Base-by-base conservation (phyloP, 2,113 vertebrate species). In the Cyprinodon tularosa region DNA sequence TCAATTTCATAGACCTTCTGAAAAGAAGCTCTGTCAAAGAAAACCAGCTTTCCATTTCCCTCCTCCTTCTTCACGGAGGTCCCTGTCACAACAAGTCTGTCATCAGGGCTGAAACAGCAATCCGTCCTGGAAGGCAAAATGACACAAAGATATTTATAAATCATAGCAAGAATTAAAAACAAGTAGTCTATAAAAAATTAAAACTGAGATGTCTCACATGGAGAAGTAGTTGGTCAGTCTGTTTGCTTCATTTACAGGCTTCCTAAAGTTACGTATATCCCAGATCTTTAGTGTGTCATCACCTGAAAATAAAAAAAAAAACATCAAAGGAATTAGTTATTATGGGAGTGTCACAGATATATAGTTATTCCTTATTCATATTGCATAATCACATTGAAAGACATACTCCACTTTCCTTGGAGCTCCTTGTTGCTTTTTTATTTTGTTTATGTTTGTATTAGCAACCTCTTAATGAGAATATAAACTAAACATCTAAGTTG, bases 91-190 rank as follows among this genome's bases (percentile, higher is more conserved):
- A 99, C 61, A 67, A 99, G 95, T 84, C 95, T 96, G 90, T 99
- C 97, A 59, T 99, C 98, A 10, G 98, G 98, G 83, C 98, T 99
- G 76, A 99, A 99, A 81, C 97, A 98, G 90, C 97, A 99, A 87
- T 99, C 98, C 0, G 97, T 97, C 97, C 97, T 99, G 86, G 69
- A 1, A 20, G 20, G n/a, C 45, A 71, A 63, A 82, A 53, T 36
- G 3, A 76, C 37, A 88, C 50, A 68, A 22, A 50, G 12, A 6
- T 14, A 62, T 39, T 77, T 15, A 78, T 2, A 62, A 65, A 5
- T 50, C n/a, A 60, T 44, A 39, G 39, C 9, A 38, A 61, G 10
- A 45, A 20, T 1, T 62, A 20, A 17, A 61, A 70, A 69, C 3
- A 69, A 14, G 37, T 37, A 36, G 12, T 12, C 7, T 63, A 5